Base-by-base conservation (phyloP, 2,797 vertebrate genomes). In the Xenentodon cancila region DNA sequence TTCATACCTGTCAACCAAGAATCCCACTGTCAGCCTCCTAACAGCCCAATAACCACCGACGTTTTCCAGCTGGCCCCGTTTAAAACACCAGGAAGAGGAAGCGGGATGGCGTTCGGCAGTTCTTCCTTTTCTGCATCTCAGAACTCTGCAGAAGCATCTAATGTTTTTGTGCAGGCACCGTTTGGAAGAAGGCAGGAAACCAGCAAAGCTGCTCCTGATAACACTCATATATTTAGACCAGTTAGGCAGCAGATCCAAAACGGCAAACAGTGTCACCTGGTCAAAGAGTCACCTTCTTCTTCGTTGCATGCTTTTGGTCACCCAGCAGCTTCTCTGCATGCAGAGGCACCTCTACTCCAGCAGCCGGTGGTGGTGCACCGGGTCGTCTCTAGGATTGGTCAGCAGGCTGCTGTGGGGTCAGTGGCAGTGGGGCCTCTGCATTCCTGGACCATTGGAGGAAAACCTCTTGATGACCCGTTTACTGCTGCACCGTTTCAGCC, bases 101-200 rank as follows among this genome's bases (percentile, higher is more conserved):
- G 52, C 7, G 89, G 89, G 53, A 92, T 94, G 57, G 85, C 95
- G 54, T 93, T 92, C 72, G 83, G 90, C 76, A 89, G 92, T 81
- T 92, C 93, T 30, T 93, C 95, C 2, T 95, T 94, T 61, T 58
- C 86, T 59, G 90, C 89, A 32, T 78, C 90, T 66, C 87, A 44
- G 17, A 78, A 87, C 67, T 59, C 84, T 0, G 40, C 64, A n/a
- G 94, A 95, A 22, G 88, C 94, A 6, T 73, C 91, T 0, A 96
- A 98, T 3, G 92, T 98, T n/a, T 99, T 98, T 72, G 94, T 96
- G 21, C 92, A 91, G 87, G 96, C 96, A 0, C 96, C 97, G 0
- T 97, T 98, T 79, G 92, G 93, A 17, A 96, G 93, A 68, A 95
- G 87, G 88, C 95, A 82, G 32, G 94, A 93, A 47, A 0, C 70